phyloP scores from a whole-genome alignment of 2,113 vertebrate genomes.

The Dascyllus trimaculatus region DNA sequence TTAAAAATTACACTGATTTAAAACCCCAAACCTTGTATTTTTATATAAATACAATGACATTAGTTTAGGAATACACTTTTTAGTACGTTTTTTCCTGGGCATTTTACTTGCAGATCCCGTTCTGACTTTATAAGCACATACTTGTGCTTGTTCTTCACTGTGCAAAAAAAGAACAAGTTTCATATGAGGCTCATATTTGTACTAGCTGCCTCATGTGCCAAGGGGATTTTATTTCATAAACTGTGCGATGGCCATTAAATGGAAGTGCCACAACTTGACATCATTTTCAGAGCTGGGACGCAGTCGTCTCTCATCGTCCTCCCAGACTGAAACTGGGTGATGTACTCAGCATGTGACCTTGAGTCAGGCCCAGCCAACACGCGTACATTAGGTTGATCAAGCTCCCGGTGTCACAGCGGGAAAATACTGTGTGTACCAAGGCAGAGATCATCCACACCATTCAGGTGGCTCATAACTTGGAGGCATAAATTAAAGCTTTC shows the following conservation, averaged over 20 bases:
- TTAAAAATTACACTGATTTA: too few relatives aligned
- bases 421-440: slow-evolving; percentile 61
- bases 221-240: slow-evolving; percentile 16
- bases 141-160: background rate
- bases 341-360: slow-evolving; percentile 64
- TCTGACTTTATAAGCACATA: slow-evolving; percentile 1
- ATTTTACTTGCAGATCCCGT: background rate
- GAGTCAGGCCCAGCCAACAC: slow-evolving; percentile 51
- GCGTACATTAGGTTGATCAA: slow-evolving; percentile 62
- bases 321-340: slow-evolving; percentile 38
- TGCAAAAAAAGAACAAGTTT: too few relatives aligned
- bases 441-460: slow-evolving; percentile 57
- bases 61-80: background rate
- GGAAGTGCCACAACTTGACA: slow-evolving; percentile 12
- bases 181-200: background rate
- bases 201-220: slow-evolving; percentile 6
- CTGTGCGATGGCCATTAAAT: slow-evolving; percentile 1
- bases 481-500: slow-evolving; percentile 63
- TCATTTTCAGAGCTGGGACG: slow-evolving; percentile 34
- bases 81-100: background rate
- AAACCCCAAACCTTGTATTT: too few relatives aligned
- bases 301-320: slow-evolving; percentile 13
- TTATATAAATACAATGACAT: background rate
- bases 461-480: slow-evolving; percentile 51
- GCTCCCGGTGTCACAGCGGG: slow-evolving; percentile 38